These are phyloP conservation scores for Mirounga angustirostris DNA, from an alignment of 2,113 vertebrate species.

Conservation along the genomic window DNA sequence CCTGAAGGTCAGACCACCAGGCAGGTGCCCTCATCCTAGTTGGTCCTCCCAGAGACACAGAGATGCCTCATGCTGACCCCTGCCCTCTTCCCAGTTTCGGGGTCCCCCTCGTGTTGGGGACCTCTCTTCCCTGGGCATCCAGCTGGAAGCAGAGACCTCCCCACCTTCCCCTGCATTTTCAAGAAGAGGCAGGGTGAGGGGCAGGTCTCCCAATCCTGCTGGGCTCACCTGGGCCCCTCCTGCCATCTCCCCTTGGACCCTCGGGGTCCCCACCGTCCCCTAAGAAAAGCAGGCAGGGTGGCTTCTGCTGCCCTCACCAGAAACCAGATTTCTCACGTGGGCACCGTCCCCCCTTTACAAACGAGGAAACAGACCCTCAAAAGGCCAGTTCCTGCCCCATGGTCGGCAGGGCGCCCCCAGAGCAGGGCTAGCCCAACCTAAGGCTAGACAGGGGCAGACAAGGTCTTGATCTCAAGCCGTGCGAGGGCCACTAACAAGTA, in stretches of 20 bases:
- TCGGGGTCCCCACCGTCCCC: accelerated
- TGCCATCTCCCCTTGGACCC: neutral
- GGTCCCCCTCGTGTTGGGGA: neutral
- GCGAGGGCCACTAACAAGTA: neutral
- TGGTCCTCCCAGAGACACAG: neutral
- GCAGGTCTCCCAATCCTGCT: neutral
- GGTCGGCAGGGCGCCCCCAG: neutral
- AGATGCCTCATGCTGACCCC: neutral
- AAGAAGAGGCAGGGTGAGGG: neutral
- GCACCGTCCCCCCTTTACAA: neutral
- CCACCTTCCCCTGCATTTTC: no score
- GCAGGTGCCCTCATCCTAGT: no score
- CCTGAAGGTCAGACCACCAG: neutral
- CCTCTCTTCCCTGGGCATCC: neutral
- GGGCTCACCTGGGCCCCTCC: neutral
- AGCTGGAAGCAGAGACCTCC: neutral
- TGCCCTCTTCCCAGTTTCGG: neutral
- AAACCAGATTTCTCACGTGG: neutral
- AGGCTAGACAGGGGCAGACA: neutral
- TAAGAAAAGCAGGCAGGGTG: neutral
- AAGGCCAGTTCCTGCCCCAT: neutral
- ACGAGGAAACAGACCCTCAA: neutral
- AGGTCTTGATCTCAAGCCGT: neutral
- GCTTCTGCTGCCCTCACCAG: neutral
- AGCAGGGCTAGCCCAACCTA: neutral